These are phyloP conservation scores for Gopherus flavomarginatus DNA, from an alignment of 2,113 vertebrate species.

Conservation along the genomic window DNA sequence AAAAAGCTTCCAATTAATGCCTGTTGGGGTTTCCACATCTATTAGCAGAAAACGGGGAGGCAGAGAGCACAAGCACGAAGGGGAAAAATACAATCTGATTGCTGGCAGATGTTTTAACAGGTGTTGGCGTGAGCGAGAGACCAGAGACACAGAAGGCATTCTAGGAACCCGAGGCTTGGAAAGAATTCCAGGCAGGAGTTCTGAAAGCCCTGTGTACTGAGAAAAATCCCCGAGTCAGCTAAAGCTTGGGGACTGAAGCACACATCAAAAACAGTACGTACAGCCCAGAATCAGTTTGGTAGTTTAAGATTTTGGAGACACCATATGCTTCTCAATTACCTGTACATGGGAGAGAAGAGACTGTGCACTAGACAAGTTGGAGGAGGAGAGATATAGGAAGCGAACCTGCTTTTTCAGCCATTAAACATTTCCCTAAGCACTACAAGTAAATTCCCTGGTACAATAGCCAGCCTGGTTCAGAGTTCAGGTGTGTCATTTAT, in stretches of 20 bases:
- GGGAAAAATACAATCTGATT: neutral
- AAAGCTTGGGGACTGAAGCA: rapidly evolving
- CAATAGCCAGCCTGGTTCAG: neutral
- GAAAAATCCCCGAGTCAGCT: neutral
- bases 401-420: neutral
- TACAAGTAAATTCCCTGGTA: neutral
- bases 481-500: neutral
- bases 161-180: neutral
- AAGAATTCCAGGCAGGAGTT: neutral
- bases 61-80: neutral
- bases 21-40: neutral
- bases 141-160: rapidly evolving
- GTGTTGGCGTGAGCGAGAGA: neutral
- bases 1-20: neutral
- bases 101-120: neutral
- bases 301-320: neutral
- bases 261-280: neutral
- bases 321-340: neutral
- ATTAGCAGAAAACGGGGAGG: neutral
- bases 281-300: neutral
- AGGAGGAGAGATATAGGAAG: neutral
- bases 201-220: rapidly evolving
- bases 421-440: neutral
- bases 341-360: neutral
- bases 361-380: neutral